Percentiles rank a stretch among this genome's conserved stretches.
Conservation (phyloP, 2,797 vertebrate species). For the Acanthurus tractus region DNA sequence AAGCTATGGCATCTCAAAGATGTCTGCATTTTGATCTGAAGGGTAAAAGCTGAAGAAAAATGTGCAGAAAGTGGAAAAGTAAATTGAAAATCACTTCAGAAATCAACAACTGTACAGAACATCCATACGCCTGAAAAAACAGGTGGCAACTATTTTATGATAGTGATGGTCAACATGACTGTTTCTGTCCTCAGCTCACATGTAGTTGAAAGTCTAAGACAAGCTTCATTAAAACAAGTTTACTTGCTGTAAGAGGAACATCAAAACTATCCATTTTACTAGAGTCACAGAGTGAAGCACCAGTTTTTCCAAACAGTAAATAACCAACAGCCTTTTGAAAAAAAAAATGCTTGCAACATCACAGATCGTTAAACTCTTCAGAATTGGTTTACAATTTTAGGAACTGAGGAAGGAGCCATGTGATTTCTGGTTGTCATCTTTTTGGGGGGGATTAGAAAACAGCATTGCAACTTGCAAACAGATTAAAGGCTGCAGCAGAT, state of each 20-base stretch:
- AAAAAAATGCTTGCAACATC: not conserved
- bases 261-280: too few relatives aligned
- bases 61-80: conserved; percentile 4
- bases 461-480: too few relatives aligned
- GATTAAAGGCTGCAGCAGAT: not conserved
- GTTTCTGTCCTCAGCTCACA: not conserved
- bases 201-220: not conserved
- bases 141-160: not conserved
- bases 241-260: not conserved
- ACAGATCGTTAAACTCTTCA: not conserved
- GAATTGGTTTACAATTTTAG: not conserved
- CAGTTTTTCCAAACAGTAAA: not conserved
- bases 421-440: not conserved
- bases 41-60: conserved; percentile 2
- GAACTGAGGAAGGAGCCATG: not conserved
- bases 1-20: conserved; percentile 52
- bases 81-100: conserved; percentile 16
- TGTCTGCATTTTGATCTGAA: conserved; percentile 30
- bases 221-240: not conserved
- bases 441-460: too few relatives aligned
- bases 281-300: not conserved
- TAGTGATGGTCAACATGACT: not conserved
- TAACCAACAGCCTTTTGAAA: not conserved
- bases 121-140: not conserved
- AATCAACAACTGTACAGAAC: conserved; percentile 15